Percentiles rank a stretch among this genome's conserved stretches.
phyloP scores from a whole-genome alignment of 2,888 invertebrate species.

The Papilio elwesi region DNA sequence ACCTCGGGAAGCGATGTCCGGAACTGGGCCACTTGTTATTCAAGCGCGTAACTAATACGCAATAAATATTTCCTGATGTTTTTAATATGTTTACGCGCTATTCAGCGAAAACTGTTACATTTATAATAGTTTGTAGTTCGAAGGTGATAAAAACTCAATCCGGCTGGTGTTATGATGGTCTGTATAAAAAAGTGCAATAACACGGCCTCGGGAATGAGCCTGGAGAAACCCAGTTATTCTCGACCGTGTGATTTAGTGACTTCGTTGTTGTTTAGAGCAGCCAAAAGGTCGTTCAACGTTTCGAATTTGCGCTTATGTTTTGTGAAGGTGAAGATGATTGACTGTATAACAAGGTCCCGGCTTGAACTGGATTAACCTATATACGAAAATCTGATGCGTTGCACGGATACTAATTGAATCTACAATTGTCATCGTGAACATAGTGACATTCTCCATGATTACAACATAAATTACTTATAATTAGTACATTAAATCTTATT shows the following conservation, averaged over 20 bases:
- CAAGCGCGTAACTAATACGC: slow-evolving; percentile 21
- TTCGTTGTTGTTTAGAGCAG: slow-evolving; percentile 62
- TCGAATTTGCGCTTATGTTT: slow-evolving; percentile 55
- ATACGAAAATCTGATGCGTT: slow-evolving; percentile 45
- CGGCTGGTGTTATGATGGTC: slow-evolving; percentile 39
- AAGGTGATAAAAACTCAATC: slow-evolving; percentile 39
- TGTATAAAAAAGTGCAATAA: slow-evolving; percentile 40
- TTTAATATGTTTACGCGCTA: slow-evolving; percentile 22
- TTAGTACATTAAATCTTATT: too few species aligned
- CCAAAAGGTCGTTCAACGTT: slow-evolving; percentile 59
- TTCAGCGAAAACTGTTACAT: slow-evolving; percentile 20
- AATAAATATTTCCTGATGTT: slow-evolving; percentile 19
- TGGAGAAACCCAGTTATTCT: slow-evolving; percentile 55
- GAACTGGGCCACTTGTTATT: slow-evolving; percentile 26
- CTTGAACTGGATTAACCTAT: slow-evolving; percentile 57
- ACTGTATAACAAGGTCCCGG: slow-evolving; percentile 55
- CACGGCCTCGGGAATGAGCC: slow-evolving; percentile 51
- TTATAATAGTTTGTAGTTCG: slow-evolving; percentile 39
- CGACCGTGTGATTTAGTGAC: slow-evolving; percentile 64
- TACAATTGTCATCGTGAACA: background rate
- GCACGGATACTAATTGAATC: slow-evolving; percentile 26
- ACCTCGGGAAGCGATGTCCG: slow-evolving; percentile 7
- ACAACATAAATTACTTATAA: too few species aligned
- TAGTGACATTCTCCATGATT: too few species aligned
- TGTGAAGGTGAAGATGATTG: slow-evolving; percentile 67